Base-by-base conservation (phyloP, 2,888 invertebrate species). In the Invenusta paracnida region DNA sequence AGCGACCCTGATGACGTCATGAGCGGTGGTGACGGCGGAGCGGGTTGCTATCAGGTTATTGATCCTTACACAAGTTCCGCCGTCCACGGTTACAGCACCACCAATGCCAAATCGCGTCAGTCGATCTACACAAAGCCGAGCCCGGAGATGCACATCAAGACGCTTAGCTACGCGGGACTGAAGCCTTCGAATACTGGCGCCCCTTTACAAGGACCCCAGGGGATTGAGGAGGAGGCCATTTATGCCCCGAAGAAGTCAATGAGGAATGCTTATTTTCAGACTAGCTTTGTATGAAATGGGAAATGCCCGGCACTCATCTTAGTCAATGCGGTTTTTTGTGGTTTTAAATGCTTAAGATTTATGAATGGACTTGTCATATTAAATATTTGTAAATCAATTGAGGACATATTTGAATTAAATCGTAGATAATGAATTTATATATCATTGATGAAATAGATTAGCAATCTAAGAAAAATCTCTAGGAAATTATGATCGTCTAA, bases 251-350 rank as follows among this genome's bases (percentile, higher is more conserved):
- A 30, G 28, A 29, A 30, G 82, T 82, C 82, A 5, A 29, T 82
- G 82, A 2, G 31, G 27, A 82, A 28, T 28, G 82, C 82, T 30
- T 82, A 82, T 28, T 82, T 82, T 30, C 82, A 82, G 23, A 82
- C 82, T 30, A 82, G 82, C 28, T 82, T 82, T 82, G 82, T 82
- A 2, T 82, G n/a, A 28, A 82, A 23, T n/a, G n/a, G n/a, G n/a
- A n/a, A n/a, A 66, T n/a, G n/a, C 66, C 13, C 66, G n/a, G 66
- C 11, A 17, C n/a, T 17, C n/a, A 11, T 66, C n/a, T 66, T 13
- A 66, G 66, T 66, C 66, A 17, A 17, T 66, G 66, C n/a, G 66
- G 11, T 66, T n/a, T 66, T 66, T 17, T 66, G 66, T n/a, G n/a
- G n/a, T n/a, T n/a, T n/a, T n/a, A n/a, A n/a, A n/a, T n/a, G n/a